These are phyloP conservation scores for Columba guinea DNA, from an alignment of 2,797 vertebrate species.

Conservation along the genomic window DNA sequence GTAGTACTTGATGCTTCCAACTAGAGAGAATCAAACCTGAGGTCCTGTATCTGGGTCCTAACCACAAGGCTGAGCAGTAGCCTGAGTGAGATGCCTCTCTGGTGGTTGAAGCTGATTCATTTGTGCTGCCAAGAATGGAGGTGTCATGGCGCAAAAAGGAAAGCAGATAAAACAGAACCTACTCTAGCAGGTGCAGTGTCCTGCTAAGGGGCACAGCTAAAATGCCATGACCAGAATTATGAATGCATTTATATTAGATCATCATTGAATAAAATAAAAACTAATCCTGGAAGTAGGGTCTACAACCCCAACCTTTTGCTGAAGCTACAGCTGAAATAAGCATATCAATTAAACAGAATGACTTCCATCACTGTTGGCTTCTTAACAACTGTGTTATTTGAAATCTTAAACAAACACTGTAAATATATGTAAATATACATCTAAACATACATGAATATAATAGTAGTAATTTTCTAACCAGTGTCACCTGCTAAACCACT, in stretches of 20 bases:
- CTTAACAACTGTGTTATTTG: background rate
- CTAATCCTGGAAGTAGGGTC: background rate
- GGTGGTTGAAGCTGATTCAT: background rate
- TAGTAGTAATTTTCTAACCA: background rate
- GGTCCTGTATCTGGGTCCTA: background rate
- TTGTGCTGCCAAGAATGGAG: background rate
- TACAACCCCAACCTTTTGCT: background rate
- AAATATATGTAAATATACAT: background rate
- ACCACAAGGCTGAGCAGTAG: background rate
- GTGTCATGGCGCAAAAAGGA: background rate
- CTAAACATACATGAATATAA: background rate
- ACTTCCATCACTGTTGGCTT: background rate
- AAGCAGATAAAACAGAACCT: background rate
- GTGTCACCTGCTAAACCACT: background rate
- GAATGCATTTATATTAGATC: background rate
- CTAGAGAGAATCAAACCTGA: background rate
- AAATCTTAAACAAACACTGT: background rate
- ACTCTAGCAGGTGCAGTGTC: fast-evolving
- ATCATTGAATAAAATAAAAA: background rate
- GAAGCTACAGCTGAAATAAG: background rate
- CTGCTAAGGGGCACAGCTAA: background rate
- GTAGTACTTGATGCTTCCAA: background rate
- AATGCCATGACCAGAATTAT: background rate
- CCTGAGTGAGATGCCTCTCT: background rate
- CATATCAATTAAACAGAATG: background rate